These are phyloP conservation scores for Dryadula phaetusa DNA, from an alignment of 2,888 invertebrate genomes.

Conservation along the genomic window DNA sequence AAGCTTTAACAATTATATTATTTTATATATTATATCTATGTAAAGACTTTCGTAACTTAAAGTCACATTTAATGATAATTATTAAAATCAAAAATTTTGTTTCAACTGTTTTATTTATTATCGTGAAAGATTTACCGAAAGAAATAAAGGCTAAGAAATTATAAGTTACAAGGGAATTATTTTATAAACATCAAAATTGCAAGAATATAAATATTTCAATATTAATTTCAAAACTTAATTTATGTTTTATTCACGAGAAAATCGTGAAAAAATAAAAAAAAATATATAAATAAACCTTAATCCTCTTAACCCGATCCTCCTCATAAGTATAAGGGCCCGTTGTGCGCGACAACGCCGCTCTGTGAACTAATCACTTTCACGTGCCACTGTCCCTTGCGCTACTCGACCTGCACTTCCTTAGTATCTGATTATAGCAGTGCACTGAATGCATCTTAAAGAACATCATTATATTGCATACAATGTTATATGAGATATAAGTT, in stretches of 20 bases:
- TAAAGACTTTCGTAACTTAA: no score
- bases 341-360: constrained; percentile 70
- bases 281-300: neutral
- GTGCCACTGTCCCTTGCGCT: constrained; percentile 66
- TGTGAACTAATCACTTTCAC: constrained; percentile 81
- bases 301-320: constrained; percentile 45
- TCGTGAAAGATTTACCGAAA: neutral
- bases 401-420: constrained; percentile 70
- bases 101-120: neutral
- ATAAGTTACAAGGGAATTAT: no score
- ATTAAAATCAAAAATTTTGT: neutral
- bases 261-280: no score
- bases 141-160: no score
- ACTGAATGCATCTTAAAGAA: constrained; percentile 20
- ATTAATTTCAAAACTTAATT: no score
- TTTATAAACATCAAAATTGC: no score
- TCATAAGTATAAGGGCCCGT: constrained; percentile 61
- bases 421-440: constrained; percentile 44
- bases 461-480: neutral
- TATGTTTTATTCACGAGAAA: no score
- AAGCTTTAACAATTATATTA: no score
- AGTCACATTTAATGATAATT: neutral
- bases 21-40: no score
- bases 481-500: constrained; percentile 3
- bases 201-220: no score